Evolutionary conservation across 2,888 invertebrate species (phyloP), one percentile per base, ranked within the genome.

Genomic region (Incurvaria masculella): DNA sequence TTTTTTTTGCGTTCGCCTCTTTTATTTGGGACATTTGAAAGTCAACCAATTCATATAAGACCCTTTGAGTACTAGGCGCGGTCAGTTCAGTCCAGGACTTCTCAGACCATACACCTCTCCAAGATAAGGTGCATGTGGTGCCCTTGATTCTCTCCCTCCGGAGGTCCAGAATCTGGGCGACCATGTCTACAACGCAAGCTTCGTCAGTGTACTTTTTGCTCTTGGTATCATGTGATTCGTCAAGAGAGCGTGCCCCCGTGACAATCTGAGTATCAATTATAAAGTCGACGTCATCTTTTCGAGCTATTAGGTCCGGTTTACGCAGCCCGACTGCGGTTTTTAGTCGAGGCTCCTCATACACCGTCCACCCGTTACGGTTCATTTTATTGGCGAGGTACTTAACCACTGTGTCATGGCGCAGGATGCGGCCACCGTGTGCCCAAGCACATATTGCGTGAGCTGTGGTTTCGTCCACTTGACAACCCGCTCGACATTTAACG

Each of bases 231-330:
- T 65, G 60, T 2, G 56, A 52, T 0, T 48, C 51, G 1, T 61
- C 58, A 0, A 64, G 57, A 4, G 54, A 46, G 0, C 51, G 50
- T 45, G 56, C 55, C 16, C 60, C 63, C 48, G 60, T 58, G 41
- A 65, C 64, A 2, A 66, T 55, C 52, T 68, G 61, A 1, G 59
- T 62, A 45, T 67, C 64, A 2, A 66, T 44, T 0, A 68, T 57
- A 1, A 58, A 55, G 0, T 58, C 60, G 2, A 45, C 51, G 4
- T 49, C 56, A 6, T 49, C 57, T 42, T 26, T 58, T 0, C 10
- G 46, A 3, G 60, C 60, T 1, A 66, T 52, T 2, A 63, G 49
- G 41, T 67, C 65, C 0, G 64, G 64, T 51, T 66, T 67, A 0
- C 61, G 48, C 0, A 57, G 50, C 0, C 62, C 66, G 1, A 39